Evolutionary conservation across 2,113 vertebrate genomes (phyloP).

Genomic region (Platycercus adscitus): DNA sequence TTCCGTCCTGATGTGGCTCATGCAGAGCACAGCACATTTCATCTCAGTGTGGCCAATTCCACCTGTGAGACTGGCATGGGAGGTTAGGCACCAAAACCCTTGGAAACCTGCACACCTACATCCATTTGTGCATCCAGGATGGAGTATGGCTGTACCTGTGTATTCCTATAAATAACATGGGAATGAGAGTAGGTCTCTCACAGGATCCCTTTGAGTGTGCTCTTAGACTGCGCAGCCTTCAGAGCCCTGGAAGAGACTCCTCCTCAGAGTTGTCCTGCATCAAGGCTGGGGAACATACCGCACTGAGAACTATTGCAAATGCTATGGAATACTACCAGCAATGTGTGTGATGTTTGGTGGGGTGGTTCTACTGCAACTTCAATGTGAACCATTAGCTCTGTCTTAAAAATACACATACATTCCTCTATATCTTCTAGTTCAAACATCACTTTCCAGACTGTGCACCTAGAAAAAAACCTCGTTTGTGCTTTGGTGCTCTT

Average conservation of each 20-base stretch:
- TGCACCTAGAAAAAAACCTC: not conserved
- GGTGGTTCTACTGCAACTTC: not conserved
- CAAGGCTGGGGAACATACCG: not conserved
- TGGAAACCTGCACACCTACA: not conserved
- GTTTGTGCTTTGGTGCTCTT: accelerated
- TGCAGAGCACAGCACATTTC: not conserved
- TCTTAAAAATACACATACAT: not conserved
- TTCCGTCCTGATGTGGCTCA: not conserved
- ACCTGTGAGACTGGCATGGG: not conserved
- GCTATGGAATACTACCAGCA: not conserved
- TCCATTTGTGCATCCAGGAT: not conserved
- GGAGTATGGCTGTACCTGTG: not conserved
- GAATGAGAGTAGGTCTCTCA: not conserved
- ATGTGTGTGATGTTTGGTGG: not conserved
- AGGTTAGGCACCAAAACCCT: not conserved
- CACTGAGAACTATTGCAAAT: not conserved
- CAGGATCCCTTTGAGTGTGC: not conserved
- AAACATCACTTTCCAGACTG: not conserved
- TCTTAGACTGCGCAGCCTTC: not conserved
- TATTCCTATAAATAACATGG: not conserved
- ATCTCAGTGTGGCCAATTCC: not conserved
- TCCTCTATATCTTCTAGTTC: not conserved
- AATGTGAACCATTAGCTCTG: not conserved
- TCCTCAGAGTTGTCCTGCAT: not conserved
- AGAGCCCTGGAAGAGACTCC: not conserved